Conservation (phyloP, 2,797 vertebrate genomes). For the Mycteria americana region DNA sequence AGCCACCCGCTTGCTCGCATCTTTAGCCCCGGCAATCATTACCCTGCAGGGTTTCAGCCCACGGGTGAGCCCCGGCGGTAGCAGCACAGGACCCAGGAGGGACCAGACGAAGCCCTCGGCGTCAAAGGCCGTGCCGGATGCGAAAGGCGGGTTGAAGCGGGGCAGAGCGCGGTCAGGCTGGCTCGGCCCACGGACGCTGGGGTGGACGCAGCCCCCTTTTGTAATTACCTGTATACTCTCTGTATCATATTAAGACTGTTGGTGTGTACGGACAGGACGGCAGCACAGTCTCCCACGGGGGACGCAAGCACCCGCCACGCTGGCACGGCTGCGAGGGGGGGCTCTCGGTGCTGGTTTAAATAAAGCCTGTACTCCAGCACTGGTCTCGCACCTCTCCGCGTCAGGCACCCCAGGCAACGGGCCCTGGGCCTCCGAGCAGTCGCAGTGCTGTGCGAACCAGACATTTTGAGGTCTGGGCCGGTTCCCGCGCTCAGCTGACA, state of each 20-base stretch:
- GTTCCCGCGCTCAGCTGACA: background rate
- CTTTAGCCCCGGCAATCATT: accelerated
- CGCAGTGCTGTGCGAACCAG: accelerated
- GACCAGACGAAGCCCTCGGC: background rate
- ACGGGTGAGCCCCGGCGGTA: accelerated
- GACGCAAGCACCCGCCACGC: accelerated
- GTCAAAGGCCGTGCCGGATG: background rate
- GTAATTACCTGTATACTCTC: background rate
- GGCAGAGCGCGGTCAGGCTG: background rate
- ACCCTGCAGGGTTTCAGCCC: background rate
- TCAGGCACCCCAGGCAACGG: accelerated
- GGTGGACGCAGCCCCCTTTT: background rate
- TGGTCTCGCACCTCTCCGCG: background rate
- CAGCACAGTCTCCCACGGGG: background rate
- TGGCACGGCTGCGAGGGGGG: accelerated
- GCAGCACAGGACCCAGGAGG: background rate
- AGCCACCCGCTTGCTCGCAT: accelerated
- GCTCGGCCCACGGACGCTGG: background rate
- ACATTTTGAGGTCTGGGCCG: accelerated
- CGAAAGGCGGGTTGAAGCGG: background rate
- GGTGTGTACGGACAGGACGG: background rate
- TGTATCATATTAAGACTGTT: background rate
- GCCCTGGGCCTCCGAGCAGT: background rate
- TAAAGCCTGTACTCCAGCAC: slow-evolving; percentile 15
- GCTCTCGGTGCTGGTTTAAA: background rate